Percentiles rank a stretch among this genome's conserved stretches.
These are phyloP conservation scores for Leuciscus waleckii DNA, from an alignment of 2,797 vertebrate genomes.

Conservation along the genomic window DNA sequence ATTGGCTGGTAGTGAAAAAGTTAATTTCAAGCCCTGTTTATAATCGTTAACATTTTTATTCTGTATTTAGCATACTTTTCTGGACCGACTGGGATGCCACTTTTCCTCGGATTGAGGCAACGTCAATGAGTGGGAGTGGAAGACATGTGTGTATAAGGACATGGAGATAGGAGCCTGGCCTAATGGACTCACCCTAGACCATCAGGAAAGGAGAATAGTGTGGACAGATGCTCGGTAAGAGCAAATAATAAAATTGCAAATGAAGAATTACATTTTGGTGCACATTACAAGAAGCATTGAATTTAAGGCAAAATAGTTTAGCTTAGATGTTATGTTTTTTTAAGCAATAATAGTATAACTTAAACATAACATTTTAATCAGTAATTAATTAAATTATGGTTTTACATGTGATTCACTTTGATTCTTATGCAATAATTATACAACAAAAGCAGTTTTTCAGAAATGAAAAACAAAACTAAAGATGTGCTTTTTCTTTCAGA, in stretches of 20 bases:
- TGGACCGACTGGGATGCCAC: conserved; percentile 99
- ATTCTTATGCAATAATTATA: neutral
- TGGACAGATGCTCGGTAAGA: conserved; percentile 98
- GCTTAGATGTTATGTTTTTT: neutral
- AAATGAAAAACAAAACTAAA: neutral
- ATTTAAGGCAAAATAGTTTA: neutral
- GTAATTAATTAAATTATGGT: neutral
- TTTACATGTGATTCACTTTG: neutral
- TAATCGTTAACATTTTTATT: neutral
- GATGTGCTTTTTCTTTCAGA: neutral
- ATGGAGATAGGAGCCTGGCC: conserved; percentile 99
- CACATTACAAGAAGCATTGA: neutral
- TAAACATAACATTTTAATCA: neutral
- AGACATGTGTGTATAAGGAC: conserved; percentile 94
- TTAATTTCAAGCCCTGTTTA: neutral
- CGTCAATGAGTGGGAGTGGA: conserved; percentile 94
- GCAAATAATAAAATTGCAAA: neutral
- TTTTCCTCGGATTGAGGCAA: conserved; percentile 96
- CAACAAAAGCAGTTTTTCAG: neutral
- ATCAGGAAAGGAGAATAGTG: conserved; percentile 96
- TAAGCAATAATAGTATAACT: neutral
- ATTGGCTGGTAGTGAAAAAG: neutral
- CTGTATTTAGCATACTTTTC: conserved; percentile 88
- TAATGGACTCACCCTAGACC: conserved; percentile 96
- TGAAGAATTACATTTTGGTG: neutral